These are phyloP conservation scores for Hydractinia symbiolongicarpus DNA, from an alignment of 30 jellyfish, hydroid and myxozoan genomes.

Conservation along the genomic window DNA sequence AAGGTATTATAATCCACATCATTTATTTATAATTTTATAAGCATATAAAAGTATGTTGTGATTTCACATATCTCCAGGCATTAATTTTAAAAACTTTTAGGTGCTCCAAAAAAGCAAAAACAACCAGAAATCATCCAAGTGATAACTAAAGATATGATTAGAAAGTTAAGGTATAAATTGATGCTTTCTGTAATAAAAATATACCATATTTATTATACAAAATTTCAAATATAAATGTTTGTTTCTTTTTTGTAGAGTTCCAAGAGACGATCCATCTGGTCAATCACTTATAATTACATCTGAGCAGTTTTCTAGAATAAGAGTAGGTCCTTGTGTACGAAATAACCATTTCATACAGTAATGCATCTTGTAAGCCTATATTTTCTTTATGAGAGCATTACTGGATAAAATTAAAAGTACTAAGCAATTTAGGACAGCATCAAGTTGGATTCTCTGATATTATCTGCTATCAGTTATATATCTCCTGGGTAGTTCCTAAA, in stretches of 20 bases:
- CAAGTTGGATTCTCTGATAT: no score
- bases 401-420: no score
- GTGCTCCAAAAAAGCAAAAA: slow-evolving; percentile 21
- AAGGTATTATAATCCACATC: no score
- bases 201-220: background rate
- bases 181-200: background rate
- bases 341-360: no score
- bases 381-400: no score
- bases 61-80: no score
- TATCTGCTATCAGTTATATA: no score
- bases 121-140: slow-evolving; percentile 83
- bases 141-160: slow-evolving; percentile 91
- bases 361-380: no score
- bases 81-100: slow-evolving; percentile 1
- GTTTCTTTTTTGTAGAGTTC: slow-evolving; percentile 57
- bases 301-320: slow-evolving; percentile 59
- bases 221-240: background rate
- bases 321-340: slow-evolving; percentile 32
- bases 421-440: no score
- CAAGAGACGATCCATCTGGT: slow-evolving; percentile 95
- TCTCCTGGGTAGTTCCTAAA: no score
- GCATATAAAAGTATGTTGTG: no score
- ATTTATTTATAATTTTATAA: no score
- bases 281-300: slow-evolving; percentile 57
- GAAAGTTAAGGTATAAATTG: slow-evolving; percentile 67